These are phyloP conservation scores for Setophaga coronata DNA, from an alignment of 2,113 vertebrate genomes.

Conservation along the genomic window DNA sequence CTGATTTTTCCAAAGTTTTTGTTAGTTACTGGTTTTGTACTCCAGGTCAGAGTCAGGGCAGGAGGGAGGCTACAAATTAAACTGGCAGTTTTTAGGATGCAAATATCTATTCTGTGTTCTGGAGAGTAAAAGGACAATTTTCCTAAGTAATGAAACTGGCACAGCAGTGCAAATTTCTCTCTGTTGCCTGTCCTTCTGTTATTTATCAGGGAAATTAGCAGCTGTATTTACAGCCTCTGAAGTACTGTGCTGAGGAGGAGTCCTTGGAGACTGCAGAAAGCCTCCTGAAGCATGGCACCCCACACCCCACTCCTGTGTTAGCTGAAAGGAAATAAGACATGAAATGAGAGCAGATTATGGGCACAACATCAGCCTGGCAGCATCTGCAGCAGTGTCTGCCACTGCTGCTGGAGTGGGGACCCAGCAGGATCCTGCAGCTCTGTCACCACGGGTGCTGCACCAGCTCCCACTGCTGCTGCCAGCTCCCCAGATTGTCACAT, in stretches of 20 bases:
- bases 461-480: not conserved
- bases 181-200: not conserved
- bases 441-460: not conserved
- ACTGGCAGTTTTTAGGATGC: not conserved
- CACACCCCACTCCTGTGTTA: not conserved
- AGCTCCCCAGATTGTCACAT: not conserved
- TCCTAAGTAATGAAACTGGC: not conserved
- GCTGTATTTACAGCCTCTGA: slow-evolving; percentile 27
- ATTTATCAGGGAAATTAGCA: slow-evolving; percentile 23
- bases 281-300: not conserved
- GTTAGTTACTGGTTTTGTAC: not conserved
- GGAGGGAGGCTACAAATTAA: slow-evolving; percentile 2
- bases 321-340: slow-evolving; percentile 4
- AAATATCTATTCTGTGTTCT: not conserved
- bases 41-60: not conserved
- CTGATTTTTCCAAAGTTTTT: not conserved
- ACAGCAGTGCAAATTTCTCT: not conserved
- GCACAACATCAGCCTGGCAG: not conserved
- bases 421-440: not conserved
- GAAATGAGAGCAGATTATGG: not conserved
- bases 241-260: not conserved
- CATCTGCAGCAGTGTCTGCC: not conserved
- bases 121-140: not conserved
- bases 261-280: not conserved
- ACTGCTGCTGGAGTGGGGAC: not conserved